These are phyloP conservation scores for Temnothorax rugatulus DNA, from an alignment of 2,888 invertebrate species.

Conservation along the genomic window DNA sequence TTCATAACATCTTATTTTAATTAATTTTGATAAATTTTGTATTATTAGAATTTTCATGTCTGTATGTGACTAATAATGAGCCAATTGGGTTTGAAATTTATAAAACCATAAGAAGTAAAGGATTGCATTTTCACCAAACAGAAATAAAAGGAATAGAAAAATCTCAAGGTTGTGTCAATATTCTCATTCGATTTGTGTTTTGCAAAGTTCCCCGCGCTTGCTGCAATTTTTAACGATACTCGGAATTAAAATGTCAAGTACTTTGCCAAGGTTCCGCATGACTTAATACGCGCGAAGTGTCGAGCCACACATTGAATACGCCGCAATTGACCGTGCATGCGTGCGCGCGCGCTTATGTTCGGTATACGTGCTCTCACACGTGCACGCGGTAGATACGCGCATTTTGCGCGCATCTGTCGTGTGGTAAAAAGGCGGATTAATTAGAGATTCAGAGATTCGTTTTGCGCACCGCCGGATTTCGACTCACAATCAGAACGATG, in stretches of 20 bases:
- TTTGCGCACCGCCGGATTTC: constrained; percentile 35
- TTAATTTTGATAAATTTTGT: background rate
- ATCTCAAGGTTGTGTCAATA: background rate
- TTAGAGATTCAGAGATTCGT: constrained; percentile 52
- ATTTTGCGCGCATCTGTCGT: background rate
- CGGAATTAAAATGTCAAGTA: constrained; percentile 22
- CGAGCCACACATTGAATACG: background rate
- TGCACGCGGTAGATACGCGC: constrained; percentile 2
- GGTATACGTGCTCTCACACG: constrained; percentile 29
- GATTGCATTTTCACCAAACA: background rate
- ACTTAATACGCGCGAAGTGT: constrained; percentile 12
- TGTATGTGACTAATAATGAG: background rate
- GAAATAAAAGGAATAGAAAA: background rate
- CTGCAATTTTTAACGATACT: constrained; percentile 51
- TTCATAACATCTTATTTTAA: background rate
- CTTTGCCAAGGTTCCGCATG: background rate
- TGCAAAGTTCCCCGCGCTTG: background rate
- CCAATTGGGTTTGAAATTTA: background rate
- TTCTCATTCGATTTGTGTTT: constrained; percentile 15
- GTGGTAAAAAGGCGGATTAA: constrained; percentile 53
- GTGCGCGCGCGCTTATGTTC: background rate
- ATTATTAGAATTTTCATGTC: background rate
- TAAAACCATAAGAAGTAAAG: background rate
- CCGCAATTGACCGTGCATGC: background rate
- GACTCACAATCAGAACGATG: constrained; percentile 26